Conservation (phyloP, 2,888 invertebrate genomes). For the Callyntrura sp. region DNA sequence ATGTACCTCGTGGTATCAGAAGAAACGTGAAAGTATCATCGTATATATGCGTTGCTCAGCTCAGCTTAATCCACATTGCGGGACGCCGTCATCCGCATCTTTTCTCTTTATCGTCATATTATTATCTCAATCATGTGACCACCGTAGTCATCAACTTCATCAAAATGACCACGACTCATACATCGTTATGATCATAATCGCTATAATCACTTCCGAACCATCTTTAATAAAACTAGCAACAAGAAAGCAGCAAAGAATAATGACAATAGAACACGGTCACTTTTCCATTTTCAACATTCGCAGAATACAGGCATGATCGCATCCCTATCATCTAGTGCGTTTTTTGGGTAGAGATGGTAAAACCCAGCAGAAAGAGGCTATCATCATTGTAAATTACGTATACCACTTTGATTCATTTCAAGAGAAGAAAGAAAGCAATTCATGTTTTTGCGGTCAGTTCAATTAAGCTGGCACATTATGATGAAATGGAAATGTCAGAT, state of each 20-base stretch:
- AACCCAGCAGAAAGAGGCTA: background rate
- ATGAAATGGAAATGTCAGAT: no score
- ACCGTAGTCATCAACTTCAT: conserved; percentile 6
- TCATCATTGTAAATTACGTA: background rate
- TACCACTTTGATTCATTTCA: background rate
- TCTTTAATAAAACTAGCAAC: conserved; percentile 29
- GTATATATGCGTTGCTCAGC: background rate
- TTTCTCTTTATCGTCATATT: conserved; percentile 38
- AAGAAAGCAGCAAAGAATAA: background rate
- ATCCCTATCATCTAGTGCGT: background rate
- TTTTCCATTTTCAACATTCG: background rate
- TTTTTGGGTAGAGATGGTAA: background rate
- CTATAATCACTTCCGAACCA: conserved; percentile 71
- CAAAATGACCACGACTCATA: conserved; percentile 70
- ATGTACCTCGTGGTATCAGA: background rate
- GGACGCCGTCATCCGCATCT: conserved; percentile 38
- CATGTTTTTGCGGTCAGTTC: background rate
- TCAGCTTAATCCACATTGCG: conserved; percentile 7
- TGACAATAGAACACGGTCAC: background rate
- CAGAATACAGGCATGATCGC: background rate
- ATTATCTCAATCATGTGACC: conserved; percentile 56
- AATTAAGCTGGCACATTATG: background rate
- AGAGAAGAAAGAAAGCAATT: background rate
- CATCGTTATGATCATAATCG: conserved; percentile 69
- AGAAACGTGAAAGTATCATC: background rate